Evolutionary conservation across 2,113 vertebrate species (phyloP).

Genomic region (Origma solitaria): DNA sequence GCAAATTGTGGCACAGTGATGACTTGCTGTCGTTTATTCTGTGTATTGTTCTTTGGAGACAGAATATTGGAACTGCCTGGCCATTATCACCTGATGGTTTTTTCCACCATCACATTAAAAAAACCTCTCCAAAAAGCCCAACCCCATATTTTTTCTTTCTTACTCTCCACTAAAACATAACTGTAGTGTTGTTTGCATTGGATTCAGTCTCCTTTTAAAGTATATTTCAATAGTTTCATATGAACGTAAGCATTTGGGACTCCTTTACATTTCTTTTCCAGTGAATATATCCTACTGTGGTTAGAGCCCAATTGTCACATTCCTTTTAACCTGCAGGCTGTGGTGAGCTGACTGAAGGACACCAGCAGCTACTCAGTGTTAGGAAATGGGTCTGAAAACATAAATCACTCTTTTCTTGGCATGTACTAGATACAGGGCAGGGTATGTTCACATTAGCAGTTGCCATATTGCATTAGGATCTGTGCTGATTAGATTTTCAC

Average conservation of each 20-base stretch:
- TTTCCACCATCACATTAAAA: background rate
- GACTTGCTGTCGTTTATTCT: background rate
- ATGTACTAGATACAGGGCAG: background rate
- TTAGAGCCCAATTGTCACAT: background rate
- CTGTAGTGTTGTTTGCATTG: background rate
- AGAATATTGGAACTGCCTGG: background rate
- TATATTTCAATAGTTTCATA: background rate
- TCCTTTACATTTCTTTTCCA: background rate
- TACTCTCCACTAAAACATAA: background rate
- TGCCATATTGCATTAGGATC: constrained; percentile 52
- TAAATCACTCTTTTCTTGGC: background rate
- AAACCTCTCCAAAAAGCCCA: background rate
- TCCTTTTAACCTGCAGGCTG: background rate
- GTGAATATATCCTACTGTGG: background rate
- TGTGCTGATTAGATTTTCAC: constrained; percentile 39
- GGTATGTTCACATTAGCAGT: constrained; percentile 27
- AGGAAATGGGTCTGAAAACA: background rate
- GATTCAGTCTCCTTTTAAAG: background rate
- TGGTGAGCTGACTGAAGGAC: background rate
- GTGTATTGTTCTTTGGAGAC: background rate
- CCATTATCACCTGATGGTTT: background rate
- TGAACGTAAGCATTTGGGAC: background rate
- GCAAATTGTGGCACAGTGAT: background rate
- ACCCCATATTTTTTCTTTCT: background rate
- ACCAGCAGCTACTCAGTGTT: background rate